These are phyloP conservation scores for Apis florea DNA, from an alignment of 1,140 invertebrate genomes.

Conservation along the genomic window DNA sequence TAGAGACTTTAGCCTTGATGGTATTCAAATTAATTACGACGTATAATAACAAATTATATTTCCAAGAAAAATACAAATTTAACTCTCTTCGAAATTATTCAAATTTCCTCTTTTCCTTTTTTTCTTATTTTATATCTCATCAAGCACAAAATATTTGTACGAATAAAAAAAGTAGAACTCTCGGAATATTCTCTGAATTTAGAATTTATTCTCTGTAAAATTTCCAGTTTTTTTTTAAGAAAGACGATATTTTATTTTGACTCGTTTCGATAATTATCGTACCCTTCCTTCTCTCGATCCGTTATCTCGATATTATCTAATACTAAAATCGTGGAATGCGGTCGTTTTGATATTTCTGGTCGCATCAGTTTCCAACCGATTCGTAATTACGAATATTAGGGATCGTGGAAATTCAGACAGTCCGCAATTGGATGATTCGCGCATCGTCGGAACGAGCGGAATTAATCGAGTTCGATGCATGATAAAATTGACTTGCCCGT, in stretches of 20 bases:
- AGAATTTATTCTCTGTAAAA: background rate
- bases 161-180: too few species aligned
- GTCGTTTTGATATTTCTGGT: background rate
- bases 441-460: background rate
- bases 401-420: background rate
- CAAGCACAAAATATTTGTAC: too few species aligned
- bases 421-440: slow-evolving; percentile 18
- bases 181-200: too few species aligned
- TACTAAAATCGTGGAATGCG: background rate
- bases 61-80: too few species aligned
- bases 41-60: too few species aligned
- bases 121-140: too few species aligned
- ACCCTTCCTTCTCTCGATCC: background rate
- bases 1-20: background rate
- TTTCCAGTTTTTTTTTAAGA: too few species aligned
- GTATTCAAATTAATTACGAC: background rate
- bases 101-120: too few species aligned
- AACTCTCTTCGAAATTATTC: too few species aligned
- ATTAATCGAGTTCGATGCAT: slow-evolving; percentile 15
- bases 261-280: too few species aligned
- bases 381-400: slow-evolving; percentile 22
- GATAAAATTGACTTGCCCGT: background rate
- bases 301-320: too few species aligned
- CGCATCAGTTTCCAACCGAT: background rate
- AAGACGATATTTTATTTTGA: too few species aligned